Evolutionary conservation across 2,113 vertebrate species (phyloP), one percentile per base, ranked within the genome.

Genomic region (Leucoraja erinaceus): DNA sequence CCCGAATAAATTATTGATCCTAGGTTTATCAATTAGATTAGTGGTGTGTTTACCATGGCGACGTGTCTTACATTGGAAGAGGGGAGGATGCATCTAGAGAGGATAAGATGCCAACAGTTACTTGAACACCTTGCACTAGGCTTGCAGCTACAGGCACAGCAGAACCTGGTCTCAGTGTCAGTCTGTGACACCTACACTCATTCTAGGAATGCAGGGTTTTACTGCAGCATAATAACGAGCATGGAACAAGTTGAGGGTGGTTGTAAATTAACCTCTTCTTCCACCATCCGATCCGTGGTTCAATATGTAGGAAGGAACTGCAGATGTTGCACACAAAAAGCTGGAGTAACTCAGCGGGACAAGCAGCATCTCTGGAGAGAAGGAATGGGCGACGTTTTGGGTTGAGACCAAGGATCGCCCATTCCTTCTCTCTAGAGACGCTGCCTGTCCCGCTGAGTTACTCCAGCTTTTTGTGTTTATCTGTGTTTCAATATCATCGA

Each of bases 141-240:
- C 79, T 25, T 83, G 79, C 8, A 22, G 16, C 18, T 25, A 56
- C 79, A 83, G 79, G 47, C 47, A 83, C 18, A 25, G 20, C 79
- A 56, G 79, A 83, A 22, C 25, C 79, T 83, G 18, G 22, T 47
- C 54, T 56, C 38, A 83, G 9, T 54, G 28, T 83, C 38, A 83
- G 56, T 47, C 79, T 83, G 79, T 83, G 79, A 83, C 47, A 83
- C 20, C 2, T 20, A 22, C 56, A 11, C 20, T 83, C 20, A 22
- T 56, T 56, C 79, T 83, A 54, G 79, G 79, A 83, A 83, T 56
- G 79, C 56, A 28, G 79, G 47, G 11, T 83, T 83, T 83, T 83
- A 56, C 79, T 22, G 25, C 79, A 25, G 22, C 9, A 56, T 83
- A 56, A 83, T 83, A 8, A 2, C 47, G 56, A 83, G 47, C 47